Base-by-base conservation (phyloP, 2,888 invertebrate species). In the Synergus japonicus region DNA sequence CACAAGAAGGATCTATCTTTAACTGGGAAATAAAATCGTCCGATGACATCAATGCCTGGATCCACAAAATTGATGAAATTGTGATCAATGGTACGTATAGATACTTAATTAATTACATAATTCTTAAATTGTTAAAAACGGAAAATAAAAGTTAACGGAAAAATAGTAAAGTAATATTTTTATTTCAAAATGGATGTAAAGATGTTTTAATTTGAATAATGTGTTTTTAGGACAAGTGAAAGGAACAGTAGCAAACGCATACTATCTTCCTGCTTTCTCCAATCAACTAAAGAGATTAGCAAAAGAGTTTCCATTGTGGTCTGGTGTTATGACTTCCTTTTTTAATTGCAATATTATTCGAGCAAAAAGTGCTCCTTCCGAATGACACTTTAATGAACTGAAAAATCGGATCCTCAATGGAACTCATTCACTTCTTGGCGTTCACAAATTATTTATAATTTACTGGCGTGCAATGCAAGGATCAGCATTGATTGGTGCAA, bases 381-480 rank as follows among this genome's bases (percentile, higher is more conserved):
- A 65, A 65, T 0, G n/a, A 5, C 43, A 65, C 41, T 65, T 65
- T 41, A 29, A 15, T 4, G 43, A 41, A 65, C 5, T 43, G 5
- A 65, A 65, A 29, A 65, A 65, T 65, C 41, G 15, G 41, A 41
- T 65, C 41, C 65, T 65, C 12, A 29, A 65, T 37, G 65, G 65
- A 65, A 37, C 41, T 65, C 10, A 13, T 37, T 12, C 15, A 15
- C 13, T 12, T 4, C 46, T 46, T 46, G 22, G 2, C 8, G 66
- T 66, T n/a, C 66, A 66, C n/a, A 66, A 66, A n/a, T 43, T 66
- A 66, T 65, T 65, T 13, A 65, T 65, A 37, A 29, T 29, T 65
- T 65, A 65, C 37, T 65, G 65, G 65, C 22, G 7, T 10, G 65
- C 65, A 13, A 65, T 65, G 65, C 65, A 65, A 41, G 65, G 65